These are phyloP conservation scores for Hartigia nigra DNA, from an alignment of 2,888 invertebrate genomes.

Conservation along the genomic window DNA sequence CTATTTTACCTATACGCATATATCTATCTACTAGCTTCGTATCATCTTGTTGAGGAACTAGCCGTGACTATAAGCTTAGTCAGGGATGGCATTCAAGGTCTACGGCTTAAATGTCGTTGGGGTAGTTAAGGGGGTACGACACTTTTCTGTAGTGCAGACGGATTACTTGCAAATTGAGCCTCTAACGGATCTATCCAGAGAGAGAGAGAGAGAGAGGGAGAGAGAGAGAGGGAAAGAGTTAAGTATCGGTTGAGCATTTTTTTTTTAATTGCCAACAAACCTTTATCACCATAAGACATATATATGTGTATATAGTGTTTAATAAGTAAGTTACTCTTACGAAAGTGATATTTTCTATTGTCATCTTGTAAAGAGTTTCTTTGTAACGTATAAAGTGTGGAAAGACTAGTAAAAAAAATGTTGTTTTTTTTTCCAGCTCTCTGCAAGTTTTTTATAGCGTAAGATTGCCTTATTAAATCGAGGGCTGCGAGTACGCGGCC, in stretches of 20 bases:
- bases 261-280: not conserved
- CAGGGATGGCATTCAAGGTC: slow-evolving; percentile 31
- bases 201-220: not conserved
- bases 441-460: not conserved
- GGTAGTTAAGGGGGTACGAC: not conserved
- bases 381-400: not conserved
- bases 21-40: not conserved
- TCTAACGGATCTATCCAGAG: not conserved
- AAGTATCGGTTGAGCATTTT: not conserved
- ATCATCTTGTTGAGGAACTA: not conserved
- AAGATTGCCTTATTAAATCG: not conserved
- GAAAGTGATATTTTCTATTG: not conserved
- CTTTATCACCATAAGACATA: not conserved
- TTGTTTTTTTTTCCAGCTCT: not conserved
- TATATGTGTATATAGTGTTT: not conserved
- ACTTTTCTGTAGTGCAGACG: not conserved
- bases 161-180: not conserved
- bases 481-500: not conserved
- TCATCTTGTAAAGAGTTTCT: not conserved
- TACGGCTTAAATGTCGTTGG: slow-evolving; percentile 6
- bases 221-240: not conserved
- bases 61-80: slow-evolving; percentile 13
- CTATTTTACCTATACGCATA: not conserved
- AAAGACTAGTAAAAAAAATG: not conserved
- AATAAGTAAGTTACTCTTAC: not conserved